Base-by-base conservation (phyloP, 2,113 vertebrate species). In the Gulo gulo region DNA sequence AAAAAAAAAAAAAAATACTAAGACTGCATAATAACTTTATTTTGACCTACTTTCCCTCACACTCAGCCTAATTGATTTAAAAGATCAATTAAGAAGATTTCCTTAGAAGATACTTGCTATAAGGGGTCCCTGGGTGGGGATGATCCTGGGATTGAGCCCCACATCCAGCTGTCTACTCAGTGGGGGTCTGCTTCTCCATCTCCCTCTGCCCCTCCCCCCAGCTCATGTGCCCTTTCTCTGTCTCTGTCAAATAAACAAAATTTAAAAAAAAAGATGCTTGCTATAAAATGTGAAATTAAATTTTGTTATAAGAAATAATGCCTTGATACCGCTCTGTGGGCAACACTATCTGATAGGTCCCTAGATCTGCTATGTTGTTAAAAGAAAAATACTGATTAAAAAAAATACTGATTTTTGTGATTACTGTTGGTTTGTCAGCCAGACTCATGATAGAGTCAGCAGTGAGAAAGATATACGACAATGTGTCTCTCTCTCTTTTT, bases 401-500 rank as follows among this genome's bases (percentile, higher is more conserved):
- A 88, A 84, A 92, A 67, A 10, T 61, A 61, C 59, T 61, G 31
- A 69, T 83, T 13, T 59, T 82, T 83, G 39, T 39, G 74, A 63
- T 90, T 76, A 45, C 42, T 47, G 21, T 81, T 80, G 80, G 23
- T 74, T 93, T 73, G 92, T 92, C 50, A 69, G 11, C 82, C 73
- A 92, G 45, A 74, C 15, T 69, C 57, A 55, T 83, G 39, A 84
- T 80, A 57, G 42, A 88, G 4, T 81, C 26, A 83, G 74, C 63
- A 89, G 14, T 96, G 69, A 73, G 95, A 95, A 94, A 63, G 47
- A 95, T 84, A 71, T 1, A 73, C 93, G 88, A 52, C 18, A 92
- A 42, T 57, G 39, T 74, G 36, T 67, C 34, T 78, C 73, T 86
- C 15, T 52, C 52, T 55, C 52, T 18, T 6, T 18, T 55, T 55